These are phyloP conservation scores for Drosophila subquinaria DNA, from an alignment of 2,888 invertebrate genomes.

Conservation along the genomic window DNA sequence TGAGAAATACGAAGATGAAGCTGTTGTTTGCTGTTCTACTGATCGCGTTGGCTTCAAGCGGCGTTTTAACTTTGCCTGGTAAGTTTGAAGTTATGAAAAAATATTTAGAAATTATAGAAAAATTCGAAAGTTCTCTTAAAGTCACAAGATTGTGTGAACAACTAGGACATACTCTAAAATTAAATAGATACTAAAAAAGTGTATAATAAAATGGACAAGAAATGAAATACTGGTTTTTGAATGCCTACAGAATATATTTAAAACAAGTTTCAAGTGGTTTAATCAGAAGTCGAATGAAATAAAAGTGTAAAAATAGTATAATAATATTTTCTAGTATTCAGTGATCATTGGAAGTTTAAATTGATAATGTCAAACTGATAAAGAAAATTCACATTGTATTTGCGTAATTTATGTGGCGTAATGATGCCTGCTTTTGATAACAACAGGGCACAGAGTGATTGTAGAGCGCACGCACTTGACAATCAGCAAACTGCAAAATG, in stretches of 20 bases:
- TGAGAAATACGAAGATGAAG: slow-evolving; percentile 76
- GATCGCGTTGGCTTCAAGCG: slow-evolving; percentile 78
- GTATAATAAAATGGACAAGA: background rate
- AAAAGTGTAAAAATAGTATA: background rate
- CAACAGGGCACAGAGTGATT: slow-evolving; percentile 26
- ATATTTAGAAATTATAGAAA: background rate
- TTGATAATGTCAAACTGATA: slow-evolving; percentile 64
- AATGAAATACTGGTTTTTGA: background rate
- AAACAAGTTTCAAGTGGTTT: slow-evolving; percentile 27
- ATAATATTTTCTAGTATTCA: slow-evolving; percentile 8
- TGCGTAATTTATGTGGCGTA: slow-evolving; percentile 51
- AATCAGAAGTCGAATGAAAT: slow-evolving; percentile 2
- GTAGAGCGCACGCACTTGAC: slow-evolving; percentile 55
- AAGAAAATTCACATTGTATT: slow-evolving; percentile 37
- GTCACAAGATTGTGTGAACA: background rate
- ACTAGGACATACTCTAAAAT: background rate
- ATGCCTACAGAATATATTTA: background rate
- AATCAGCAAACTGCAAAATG: slow-evolving; percentile 65
- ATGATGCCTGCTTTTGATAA: slow-evolving; percentile 59
- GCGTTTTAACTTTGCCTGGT: slow-evolving; percentile 83
- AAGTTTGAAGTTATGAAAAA: slow-evolving; percentile 61
- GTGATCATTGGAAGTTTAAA: slow-evolving; percentile 4
- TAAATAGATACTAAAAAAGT: too few relatives aligned
- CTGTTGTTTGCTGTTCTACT: slow-evolving; percentile 76
- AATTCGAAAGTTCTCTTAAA: background rate